Conservation (phyloP, 2,113 vertebrate species). For the Chaetodon trifascialis region DNA sequence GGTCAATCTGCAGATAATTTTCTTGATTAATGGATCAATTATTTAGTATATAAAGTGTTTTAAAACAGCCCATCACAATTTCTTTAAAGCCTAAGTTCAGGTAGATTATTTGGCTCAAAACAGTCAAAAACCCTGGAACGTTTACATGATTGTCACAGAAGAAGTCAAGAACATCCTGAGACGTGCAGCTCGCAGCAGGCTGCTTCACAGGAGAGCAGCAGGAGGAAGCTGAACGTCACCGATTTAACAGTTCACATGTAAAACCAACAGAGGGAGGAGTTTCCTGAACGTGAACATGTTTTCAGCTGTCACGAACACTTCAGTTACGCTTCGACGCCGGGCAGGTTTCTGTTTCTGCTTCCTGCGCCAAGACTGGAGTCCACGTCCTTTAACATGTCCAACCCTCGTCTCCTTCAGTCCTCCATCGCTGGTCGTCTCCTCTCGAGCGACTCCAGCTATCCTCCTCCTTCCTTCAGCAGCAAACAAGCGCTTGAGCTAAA, state of each 20-base stretch:
- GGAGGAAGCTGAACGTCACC: not conserved
- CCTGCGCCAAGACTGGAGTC: not conserved
- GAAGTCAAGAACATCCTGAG: no score
- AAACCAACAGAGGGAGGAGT: not conserved
- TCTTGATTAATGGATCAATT: not conserved
- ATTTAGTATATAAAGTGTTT: not conserved
- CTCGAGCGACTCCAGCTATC: not conserved
- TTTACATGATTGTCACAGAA: not conserved
- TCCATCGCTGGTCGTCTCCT: not conserved
- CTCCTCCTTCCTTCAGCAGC: constrained; percentile 18
- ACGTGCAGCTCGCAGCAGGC: no score
- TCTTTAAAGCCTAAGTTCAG: not conserved
- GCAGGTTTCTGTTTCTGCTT: not conserved
- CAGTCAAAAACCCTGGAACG: not conserved
- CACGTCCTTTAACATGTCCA: constrained; percentile 25
- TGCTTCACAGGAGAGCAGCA: not conserved
- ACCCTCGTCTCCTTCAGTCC: not conserved
- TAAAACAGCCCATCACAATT: not conserved
- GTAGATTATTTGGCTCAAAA: not conserved
- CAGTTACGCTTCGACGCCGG: not conserved
- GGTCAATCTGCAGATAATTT: not conserved
- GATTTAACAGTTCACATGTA: not conserved
- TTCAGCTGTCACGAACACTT: constrained; percentile 16
- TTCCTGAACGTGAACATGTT: not conserved
- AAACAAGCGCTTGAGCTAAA: constrained; percentile 26